These are phyloP conservation scores for Pandemis corylana DNA, from an alignment of 2,888 invertebrate species.

Conservation along the genomic window DNA sequence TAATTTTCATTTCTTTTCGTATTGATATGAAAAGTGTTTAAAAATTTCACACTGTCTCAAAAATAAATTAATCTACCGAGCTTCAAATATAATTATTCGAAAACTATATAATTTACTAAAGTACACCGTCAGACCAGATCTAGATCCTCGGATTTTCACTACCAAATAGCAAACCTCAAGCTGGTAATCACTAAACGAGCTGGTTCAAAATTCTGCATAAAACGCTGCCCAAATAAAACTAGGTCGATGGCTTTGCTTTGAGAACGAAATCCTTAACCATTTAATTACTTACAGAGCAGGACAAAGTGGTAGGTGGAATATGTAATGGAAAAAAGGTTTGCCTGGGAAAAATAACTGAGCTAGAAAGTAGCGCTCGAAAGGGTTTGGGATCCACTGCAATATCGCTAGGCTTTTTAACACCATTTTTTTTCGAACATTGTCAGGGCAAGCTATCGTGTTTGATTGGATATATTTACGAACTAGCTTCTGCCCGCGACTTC, in stretches of 20 bases:
- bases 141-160: neutral
- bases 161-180: slow-evolving; percentile 17
- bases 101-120: neutral
- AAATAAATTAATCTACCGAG: neutral
- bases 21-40: too few relatives aligned
- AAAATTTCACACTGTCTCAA: too few relatives aligned
- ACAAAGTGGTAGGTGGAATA: neutral
- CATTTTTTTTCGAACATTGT: too few relatives aligned
- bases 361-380: too few relatives aligned
- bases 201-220: slow-evolving; percentile 7
- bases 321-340: neutral
- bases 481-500: too few relatives aligned
- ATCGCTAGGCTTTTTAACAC: too few relatives aligned
- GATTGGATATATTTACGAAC: too few relatives aligned
- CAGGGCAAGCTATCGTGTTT: too few relatives aligned
- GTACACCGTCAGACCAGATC: neutral
- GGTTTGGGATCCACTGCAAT: too few relatives aligned
- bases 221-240: neutral
- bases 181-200: neutral
- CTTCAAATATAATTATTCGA: neutral
- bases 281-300: neutral
- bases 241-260: slow-evolving; percentile 2
- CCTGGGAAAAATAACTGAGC: too few relatives aligned
- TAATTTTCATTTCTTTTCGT: too few relatives aligned
- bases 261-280: neutral